phyloP scores from a whole-genome alignment of 2,797 vertebrate species.

The Poecilia wingei region DNA sequence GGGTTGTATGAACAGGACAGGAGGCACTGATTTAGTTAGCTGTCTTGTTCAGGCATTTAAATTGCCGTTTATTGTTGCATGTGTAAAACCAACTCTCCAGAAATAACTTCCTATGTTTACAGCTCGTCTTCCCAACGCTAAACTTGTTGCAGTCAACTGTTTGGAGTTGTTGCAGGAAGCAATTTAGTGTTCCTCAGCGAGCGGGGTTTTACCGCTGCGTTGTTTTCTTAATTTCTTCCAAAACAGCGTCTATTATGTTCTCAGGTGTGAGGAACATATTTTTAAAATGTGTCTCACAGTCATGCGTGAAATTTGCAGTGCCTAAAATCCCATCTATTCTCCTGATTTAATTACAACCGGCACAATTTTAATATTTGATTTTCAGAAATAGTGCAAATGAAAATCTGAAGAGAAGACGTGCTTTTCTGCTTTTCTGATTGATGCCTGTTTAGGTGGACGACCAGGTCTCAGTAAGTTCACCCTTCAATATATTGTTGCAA shows the following conservation, averaged over 20 bases:
- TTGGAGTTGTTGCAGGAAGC: constrained; percentile 55
- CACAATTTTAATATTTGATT: background rate
- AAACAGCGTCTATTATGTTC: constrained; percentile 32
- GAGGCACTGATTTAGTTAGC: constrained; percentile 41
- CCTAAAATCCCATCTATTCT: background rate
- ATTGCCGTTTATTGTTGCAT: constrained; percentile 61
- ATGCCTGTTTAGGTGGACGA: background rate
- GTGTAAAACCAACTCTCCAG: constrained; percentile 22
- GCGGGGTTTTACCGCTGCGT: constrained; percentile 47
- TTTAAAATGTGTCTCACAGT: constrained; percentile 40
- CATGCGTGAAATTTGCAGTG: background rate
- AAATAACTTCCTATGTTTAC: constrained; percentile 68
- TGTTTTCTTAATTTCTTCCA: constrained; percentile 8
- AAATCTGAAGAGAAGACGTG: background rate
- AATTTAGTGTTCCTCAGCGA: constrained; percentile 62
- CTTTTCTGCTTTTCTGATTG: background rate
- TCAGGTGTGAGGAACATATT: constrained; percentile 34
- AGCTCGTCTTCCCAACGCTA: constrained; percentile 57
- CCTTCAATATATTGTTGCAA: background rate
- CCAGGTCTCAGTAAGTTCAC: background rate
- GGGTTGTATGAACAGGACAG: constrained; percentile 51
- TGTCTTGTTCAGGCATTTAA: constrained; percentile 65
- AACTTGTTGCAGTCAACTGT: constrained; percentile 53
- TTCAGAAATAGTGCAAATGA: background rate
- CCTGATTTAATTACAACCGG: background rate